These are phyloP conservation scores for Scolopax mira DNA, from an alignment of 2,113 vertebrate species.

Conservation along the genomic window DNA sequence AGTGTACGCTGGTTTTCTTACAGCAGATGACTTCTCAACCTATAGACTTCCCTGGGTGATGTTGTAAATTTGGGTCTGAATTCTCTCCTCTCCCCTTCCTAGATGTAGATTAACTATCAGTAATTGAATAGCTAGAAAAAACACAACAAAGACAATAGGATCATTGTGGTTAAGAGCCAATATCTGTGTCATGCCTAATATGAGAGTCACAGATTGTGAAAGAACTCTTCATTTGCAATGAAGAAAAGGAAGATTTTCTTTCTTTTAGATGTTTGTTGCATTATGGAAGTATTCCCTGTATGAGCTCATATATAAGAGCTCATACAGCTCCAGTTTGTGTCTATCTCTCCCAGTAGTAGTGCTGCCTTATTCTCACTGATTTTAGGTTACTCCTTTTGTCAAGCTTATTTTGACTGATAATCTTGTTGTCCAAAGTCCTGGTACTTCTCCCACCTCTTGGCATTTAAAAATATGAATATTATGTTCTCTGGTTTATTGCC, in stretches of 20 bases:
- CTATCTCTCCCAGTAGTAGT: neutral
- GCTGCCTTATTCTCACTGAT: neutral
- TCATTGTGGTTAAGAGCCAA: neutral
- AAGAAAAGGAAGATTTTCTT: neutral
- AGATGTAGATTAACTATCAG: neutral
- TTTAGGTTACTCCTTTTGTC: neutral
- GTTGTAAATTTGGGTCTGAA: neutral
- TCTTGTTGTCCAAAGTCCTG: accelerated
- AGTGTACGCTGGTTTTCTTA: neutral
- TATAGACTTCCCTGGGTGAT: neutral
- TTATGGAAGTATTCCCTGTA: neutral
- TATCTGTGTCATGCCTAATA: neutral
- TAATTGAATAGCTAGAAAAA: neutral
- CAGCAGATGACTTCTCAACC: neutral
- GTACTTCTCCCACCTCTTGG: neutral
- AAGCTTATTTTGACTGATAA: neutral
- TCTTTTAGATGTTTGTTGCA: neutral
- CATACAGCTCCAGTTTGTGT: neutral
- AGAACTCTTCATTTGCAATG: neutral
- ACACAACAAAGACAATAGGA: neutral
- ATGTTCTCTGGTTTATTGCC: neutral
- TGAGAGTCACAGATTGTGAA: neutral
- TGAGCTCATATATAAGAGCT: neutral
- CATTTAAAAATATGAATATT: neutral
- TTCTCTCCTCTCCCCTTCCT: neutral